These are phyloP conservation scores for Vanessa atalanta DNA, from an alignment of 1,140 invertebrate genomes.

Conservation along the genomic window DNA sequence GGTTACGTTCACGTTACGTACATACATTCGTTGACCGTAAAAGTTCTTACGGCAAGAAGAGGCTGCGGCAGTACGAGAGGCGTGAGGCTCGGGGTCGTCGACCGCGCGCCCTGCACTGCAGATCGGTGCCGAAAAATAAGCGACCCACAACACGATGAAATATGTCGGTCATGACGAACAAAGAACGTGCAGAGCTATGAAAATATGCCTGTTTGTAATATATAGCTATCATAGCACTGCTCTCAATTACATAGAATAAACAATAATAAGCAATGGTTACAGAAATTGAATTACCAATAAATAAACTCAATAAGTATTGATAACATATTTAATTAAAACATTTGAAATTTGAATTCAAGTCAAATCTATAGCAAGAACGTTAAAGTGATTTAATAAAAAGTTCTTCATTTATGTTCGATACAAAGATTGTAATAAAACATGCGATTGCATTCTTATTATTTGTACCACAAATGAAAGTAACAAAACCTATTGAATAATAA, in stretches of 20 bases:
- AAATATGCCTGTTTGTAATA: conserved; percentile 8
- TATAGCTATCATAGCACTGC: neutral
- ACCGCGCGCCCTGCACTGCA: conserved; percentile 62
- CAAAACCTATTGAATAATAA: neutral
- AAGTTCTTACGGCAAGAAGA: conserved; percentile 70
- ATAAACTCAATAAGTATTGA: too few species aligned
- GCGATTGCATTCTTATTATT: too few species aligned
- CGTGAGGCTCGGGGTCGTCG: conserved; percentile 64
- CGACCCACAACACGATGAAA: conserved; percentile 70
- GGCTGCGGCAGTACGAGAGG: conserved; percentile 50
- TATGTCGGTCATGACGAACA: conserved; percentile 74
- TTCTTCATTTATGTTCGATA: too few species aligned
- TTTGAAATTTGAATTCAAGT: too few species aligned
- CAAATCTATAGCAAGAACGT: too few species aligned
- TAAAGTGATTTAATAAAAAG: too few species aligned
- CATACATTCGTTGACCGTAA: conserved; percentile 76
- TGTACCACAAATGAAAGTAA: too few species aligned
- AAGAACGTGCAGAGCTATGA: conserved; percentile 55
- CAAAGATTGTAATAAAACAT: too few species aligned
- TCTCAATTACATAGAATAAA: neutral
- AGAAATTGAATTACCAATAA: neutral
- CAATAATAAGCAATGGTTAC: conserved; percentile 7
- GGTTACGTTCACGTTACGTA: conserved; percentile 78
- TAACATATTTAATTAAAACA: too few species aligned
- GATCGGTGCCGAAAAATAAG: conserved; percentile 76